phyloP scores from a whole-genome alignment of 1,140 invertebrate species.

The Maniola jurtina region DNA sequence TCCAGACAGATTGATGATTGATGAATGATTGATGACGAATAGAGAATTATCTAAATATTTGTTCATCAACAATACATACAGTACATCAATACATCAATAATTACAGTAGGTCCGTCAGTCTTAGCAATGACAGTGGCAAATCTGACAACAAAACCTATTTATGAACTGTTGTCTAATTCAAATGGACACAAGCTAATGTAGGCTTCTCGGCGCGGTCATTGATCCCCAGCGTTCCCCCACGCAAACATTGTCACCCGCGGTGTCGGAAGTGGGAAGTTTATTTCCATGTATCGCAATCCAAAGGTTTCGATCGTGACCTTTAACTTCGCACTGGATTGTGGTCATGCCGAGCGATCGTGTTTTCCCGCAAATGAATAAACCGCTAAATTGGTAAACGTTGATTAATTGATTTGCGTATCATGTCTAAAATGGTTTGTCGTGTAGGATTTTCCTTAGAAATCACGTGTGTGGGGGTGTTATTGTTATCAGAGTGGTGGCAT shows the following conservation, averaged over 20 bases:
- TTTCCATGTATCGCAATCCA: slow-evolving; percentile 15
- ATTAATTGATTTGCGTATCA: slow-evolving; percentile 1
- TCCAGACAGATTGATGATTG: no score
- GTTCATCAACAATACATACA: no score
- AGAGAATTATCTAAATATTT: background rate
- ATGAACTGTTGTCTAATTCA: no score
- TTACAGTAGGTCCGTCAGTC: no score
- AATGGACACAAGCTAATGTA: slow-evolving; percentile 15
- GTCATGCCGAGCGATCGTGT: background rate
- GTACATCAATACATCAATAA: no score
- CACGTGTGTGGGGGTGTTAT: background rate
- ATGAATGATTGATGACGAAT: no score
- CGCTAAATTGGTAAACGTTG: background rate
- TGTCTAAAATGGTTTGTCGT: background rate
- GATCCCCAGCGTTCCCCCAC: slow-evolving; percentile 28
- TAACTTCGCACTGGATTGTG: background rate
- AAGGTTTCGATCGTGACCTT: slow-evolving; percentile 10
- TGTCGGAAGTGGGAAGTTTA: slow-evolving; percentile 27
- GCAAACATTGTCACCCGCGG: slow-evolving; percentile 22
- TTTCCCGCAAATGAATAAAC: background rate
- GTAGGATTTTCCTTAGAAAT: background rate
- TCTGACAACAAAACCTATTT: no score
- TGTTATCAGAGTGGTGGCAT: no score
- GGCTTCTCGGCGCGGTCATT: slow-evolving; percentile 34
- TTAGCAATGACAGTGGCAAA: no score